Evolutionary conservation across 2,888 invertebrate genomes (phyloP).

Genomic region (Dryocosmus kuriphilus): DNA sequence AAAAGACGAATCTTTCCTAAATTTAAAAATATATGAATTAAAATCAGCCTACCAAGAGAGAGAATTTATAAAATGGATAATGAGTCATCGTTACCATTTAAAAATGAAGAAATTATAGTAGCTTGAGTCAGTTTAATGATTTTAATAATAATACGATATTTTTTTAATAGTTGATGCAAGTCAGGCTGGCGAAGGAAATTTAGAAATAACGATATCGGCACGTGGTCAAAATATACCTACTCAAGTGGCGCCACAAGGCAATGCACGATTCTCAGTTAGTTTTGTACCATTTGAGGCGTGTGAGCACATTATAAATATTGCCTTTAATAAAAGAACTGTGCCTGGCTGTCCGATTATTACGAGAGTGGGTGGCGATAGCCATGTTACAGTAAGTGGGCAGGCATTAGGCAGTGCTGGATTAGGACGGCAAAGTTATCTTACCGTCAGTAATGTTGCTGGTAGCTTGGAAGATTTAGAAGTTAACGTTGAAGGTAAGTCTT

Average conservation of each 20-base stretch:
- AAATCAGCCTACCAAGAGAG: background rate
- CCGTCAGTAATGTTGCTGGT: constrained; percentile 85
- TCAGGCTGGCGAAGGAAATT: constrained; percentile 97
- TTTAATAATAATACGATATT: constrained; percentile 21
- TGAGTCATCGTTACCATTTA: background rate
- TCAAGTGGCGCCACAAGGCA: constrained; percentile 95
- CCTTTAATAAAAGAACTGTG: constrained; percentile 95
- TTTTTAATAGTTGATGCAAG: constrained; percentile 90
- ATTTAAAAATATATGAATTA: background rate
- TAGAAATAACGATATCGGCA: constrained; percentile 97
- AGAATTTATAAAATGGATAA: background rate
- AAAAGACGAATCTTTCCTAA: background rate
- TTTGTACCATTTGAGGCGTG: constrained; percentile 97
- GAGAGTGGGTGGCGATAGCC: constrained; percentile 83
- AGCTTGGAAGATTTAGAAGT: constrained; percentile 96
- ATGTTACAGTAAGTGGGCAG: constrained; percentile 82
- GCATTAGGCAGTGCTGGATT: constrained; percentile 78
- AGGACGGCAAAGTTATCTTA: constrained; percentile 75
- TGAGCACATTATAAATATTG: constrained; percentile 97
- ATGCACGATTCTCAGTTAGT: constrained; percentile 95
- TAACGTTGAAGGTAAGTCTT: constrained; percentile 93
- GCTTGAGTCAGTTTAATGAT: background rate
- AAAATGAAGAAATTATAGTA: background rate
- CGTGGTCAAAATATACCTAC: constrained; percentile 96
- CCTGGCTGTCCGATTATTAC: constrained; percentile 95